Conservation (phyloP, 23 tunicate genomes). For the Oikopleura vanhoeffeni region DNA sequence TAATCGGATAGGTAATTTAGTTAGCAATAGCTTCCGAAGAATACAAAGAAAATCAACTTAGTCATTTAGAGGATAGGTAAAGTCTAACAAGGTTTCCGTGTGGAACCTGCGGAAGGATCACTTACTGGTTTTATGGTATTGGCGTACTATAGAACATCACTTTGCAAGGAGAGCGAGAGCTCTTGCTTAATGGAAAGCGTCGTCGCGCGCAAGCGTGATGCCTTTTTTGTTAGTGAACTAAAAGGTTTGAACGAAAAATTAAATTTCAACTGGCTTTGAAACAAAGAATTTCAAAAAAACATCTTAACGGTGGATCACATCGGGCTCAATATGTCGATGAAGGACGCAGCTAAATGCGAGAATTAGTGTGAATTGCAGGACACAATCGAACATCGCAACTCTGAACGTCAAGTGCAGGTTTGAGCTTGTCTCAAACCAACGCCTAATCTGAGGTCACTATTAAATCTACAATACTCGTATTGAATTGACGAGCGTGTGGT, state of each 20-base stretch:
- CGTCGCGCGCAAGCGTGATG: no score
- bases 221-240: no score
- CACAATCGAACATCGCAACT: conserved; percentile 30
- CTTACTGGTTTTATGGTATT: not conserved
- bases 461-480: not conserved
- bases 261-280: not conserved
- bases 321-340: conserved; percentile 23
- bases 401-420: conserved; percentile 21
- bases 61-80: not conserved
- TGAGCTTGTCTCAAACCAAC: conserved; percentile 14
- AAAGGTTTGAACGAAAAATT: not conserved
- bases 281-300: not conserved
- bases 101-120: conserved; percentile 2
- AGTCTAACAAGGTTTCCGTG: not conserved
- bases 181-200: no score
- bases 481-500: not conserved
- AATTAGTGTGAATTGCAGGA: conserved; percentile 29
- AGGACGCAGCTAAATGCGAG: conserved; percentile 25
- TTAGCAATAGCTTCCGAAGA: not conserved
- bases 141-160: no score
- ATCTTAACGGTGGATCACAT: conserved; percentile 24
- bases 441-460: not conserved
- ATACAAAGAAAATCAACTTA: not conserved
- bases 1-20: not conserved
- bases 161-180: not conserved